These are phyloP conservation scores for Eulemur coronatus DNA, from an alignment of 2,797 vertebrate species.

Conservation along the genomic window DNA sequence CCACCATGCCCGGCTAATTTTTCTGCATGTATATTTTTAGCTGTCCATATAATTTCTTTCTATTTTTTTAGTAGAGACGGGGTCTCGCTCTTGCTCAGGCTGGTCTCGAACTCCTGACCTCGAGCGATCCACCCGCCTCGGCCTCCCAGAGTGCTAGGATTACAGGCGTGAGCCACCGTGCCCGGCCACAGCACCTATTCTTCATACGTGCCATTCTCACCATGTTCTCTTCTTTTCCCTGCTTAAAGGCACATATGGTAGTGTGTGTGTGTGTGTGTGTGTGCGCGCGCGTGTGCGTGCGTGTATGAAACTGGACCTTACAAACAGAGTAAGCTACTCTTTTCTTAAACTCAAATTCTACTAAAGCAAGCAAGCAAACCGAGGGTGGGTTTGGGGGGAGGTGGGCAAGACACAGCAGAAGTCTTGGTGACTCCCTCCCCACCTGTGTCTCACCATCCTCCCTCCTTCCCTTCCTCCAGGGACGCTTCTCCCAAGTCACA, in stretches of 20 bases:
- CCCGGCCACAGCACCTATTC: neutral
- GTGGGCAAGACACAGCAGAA: neutral
- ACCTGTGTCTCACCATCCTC: rapidly evolving
- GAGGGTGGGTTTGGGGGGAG: rapidly evolving
- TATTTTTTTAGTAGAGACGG: too few relatives aligned
- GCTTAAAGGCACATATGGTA: rapidly evolving
- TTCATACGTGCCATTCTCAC: neutral
- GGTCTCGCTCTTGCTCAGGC: too few relatives aligned
- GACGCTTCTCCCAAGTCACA: neutral
- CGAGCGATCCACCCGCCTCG: too few relatives aligned
- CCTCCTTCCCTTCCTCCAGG: neutral
- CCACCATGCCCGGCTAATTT: too few relatives aligned
- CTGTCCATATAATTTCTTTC: too few relatives aligned
- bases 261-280: too few relatives aligned
- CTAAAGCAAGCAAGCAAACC: neutral
- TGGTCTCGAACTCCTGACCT: too few relatives aligned
- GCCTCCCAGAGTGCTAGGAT: too few relatives aligned
- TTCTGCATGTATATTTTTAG: too few relatives aligned
- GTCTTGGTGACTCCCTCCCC: neutral
- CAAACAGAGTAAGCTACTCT: too few relatives aligned
- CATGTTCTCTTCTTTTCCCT: neutral
- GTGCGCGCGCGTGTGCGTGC: rapidly evolving
- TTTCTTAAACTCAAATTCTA: neutral
- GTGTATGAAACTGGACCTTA: neutral
- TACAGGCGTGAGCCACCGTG: too few relatives aligned